Base-by-base conservation (phyloP, 1,140 invertebrate species). In the Kradibia gibbosae region DNA sequence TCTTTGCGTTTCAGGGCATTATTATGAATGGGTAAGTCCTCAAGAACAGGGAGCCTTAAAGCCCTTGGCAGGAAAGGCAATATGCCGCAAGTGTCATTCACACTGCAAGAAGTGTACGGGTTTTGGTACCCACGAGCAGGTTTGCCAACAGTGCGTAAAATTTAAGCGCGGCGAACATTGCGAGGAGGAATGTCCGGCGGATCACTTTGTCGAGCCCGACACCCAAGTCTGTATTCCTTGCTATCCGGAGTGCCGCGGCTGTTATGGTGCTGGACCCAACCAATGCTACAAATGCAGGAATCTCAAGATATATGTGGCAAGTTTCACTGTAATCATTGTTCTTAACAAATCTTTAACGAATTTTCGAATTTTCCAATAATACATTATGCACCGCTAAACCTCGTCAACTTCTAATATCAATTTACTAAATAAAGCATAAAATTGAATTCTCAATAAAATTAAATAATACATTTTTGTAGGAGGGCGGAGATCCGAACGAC, bases 121-220 rank as follows among this genome's bases (percentile, higher is more conserved):
- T 8, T 97, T 96, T 87, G 97, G 97, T 17, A 96, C 97, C 83
- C 96, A 98, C 85, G 94, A 94, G 80, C 94, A 95, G 86, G 94
- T 96, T 11, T 98, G 97, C 88, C 94, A 95, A 86, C 94, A 97
- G 85, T 99, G 97, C 88, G 93, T 94, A 8, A 94, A 94, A 62
- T 98, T 96, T 87, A 96, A 96, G 85, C 93, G 95, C 77, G 96
- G 95, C 1, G 96, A 98, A 85, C 96, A 97, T 86, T 99, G 97
- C 87, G 97, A 98, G 88, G 95, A 97, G 71, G 95, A 98, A 87
- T 99, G 98, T 89, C 95, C 96, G 0, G 87, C 92, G 0, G 96
- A 98, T 90, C 94, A 97, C 86, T 98, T 95, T 87, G 95, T 96
- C 1, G 95, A 97, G 85, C 93, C 95, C 34, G 91, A 91, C 1